Percentiles rank a stretch among this genome's conserved stretches.
These are phyloP conservation scores for Thripadectes ignobilis DNA, from an alignment of 2,797 vertebrate genomes.

Conservation along the genomic window DNA sequence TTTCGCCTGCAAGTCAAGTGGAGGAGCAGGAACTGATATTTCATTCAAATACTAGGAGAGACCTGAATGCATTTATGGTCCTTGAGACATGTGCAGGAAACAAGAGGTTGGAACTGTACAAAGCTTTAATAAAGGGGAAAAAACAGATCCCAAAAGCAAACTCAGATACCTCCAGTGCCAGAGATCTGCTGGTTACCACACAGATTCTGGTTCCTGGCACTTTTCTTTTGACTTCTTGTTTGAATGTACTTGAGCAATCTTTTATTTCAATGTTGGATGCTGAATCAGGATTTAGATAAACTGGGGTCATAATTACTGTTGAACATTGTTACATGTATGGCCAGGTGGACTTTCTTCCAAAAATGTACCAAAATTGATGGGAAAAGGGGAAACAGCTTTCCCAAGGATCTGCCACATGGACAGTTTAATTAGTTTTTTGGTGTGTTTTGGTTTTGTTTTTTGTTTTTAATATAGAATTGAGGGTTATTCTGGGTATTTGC, in stretches of 20 bases:
- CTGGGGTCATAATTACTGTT: neutral
- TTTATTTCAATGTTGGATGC: neutral
- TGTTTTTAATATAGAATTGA: neutral
- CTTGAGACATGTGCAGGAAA: neutral
- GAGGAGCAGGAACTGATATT: constrained; percentile 10
- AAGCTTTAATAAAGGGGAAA: neutral
- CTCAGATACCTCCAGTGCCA: neutral
- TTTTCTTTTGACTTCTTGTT: neutral
- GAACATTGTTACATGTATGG: neutral
- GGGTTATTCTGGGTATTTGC: neutral
- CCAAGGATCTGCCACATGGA: neutral
- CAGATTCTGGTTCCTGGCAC: neutral
- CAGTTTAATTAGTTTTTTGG: neutral
- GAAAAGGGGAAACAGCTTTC: neutral
- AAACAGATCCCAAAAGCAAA: neutral
- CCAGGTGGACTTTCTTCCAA: neutral
- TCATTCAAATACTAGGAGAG: constrained; percentile 10
- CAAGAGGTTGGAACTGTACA: neutral
- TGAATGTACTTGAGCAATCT: neutral
- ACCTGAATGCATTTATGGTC: neutral
- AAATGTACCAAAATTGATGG: neutral
- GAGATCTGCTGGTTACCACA: neutral
- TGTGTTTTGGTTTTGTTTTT: too few relatives aligned
- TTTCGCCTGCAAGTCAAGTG: constrained; percentile 22
- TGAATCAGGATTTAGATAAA: neutral